These are phyloP conservation scores for Anhinga anhinga DNA, from an alignment of 2,113 vertebrate genomes.

Conservation along the genomic window DNA sequence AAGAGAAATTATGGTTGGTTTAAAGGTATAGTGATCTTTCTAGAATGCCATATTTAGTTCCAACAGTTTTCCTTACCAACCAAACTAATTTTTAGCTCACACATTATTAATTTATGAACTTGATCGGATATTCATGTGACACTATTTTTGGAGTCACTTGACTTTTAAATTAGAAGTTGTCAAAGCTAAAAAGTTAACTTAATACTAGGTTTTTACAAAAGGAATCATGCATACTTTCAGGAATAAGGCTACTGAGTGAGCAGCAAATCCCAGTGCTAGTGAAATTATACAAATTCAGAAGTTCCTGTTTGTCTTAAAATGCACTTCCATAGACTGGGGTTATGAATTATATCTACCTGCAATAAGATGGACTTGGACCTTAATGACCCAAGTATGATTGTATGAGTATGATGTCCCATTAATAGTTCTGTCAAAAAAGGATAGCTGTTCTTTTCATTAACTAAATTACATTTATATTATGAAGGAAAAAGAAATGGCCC, in stretches of 20 bases:
- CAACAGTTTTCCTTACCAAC: not conserved
- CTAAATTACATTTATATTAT: not conserved
- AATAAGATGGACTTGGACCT: not conserved
- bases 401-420: not conserved
- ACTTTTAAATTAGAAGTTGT: not conserved
- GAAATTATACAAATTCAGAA: not conserved
- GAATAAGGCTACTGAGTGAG: not conserved
- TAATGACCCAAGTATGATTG: not conserved
- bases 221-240: not conserved
- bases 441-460: not conserved
- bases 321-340: not conserved
- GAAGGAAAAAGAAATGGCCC: not conserved
- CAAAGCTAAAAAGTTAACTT: not conserved
- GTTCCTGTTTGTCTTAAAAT: not conserved
- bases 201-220: not conserved
- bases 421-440: not conserved
- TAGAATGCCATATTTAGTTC: not conserved
- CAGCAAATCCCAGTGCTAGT: not conserved
- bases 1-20: not conserved
- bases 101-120: not conserved
- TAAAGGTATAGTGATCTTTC: not conserved
- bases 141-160: not conserved
- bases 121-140: not conserved
- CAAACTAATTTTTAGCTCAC: not conserved
- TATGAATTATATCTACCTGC: not conserved